Evolutionary conservation across 2,888 invertebrate genomes (phyloP).

Genomic region (Metacarcinus magister): DNA sequence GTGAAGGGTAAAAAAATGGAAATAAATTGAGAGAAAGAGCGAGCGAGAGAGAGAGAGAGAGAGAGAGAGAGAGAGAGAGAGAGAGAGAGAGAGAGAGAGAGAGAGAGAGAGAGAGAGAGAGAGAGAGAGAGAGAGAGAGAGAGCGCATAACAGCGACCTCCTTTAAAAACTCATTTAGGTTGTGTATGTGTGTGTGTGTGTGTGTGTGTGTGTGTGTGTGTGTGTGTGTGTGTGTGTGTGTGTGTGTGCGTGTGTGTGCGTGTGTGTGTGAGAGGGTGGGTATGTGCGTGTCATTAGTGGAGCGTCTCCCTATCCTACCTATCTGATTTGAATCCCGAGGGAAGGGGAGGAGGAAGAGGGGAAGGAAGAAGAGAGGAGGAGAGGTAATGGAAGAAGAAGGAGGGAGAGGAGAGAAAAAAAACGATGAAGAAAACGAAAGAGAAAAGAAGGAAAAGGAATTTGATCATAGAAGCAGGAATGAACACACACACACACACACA

Average conservation of each 20-base stretch:
- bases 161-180: constrained; percentile 32
- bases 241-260: constrained; percentile 27
- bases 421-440: neutral
- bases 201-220: neutral
- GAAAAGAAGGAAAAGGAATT: neutral
- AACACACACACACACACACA: constrained; percentile 42
- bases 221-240: constrained; percentile 44
- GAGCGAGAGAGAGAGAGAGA: neutral
- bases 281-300: neutral
- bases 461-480: neutral
- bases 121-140: neutral
- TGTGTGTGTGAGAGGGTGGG: constrained; percentile 18
- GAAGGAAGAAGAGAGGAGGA: neutral
- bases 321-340: neutral
- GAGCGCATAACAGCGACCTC: neutral
- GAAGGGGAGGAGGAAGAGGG: neutral
- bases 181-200: neutral
- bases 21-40: neutral
- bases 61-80: neutral
- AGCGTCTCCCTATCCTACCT: neutral
- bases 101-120: no score
- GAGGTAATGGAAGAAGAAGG: neutral
- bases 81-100: no score
- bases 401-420: neutral
- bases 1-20: neutral